Conservation (phyloP, 35 echinoderm and acorn worm species). For the Chiridota heheva region DNA sequence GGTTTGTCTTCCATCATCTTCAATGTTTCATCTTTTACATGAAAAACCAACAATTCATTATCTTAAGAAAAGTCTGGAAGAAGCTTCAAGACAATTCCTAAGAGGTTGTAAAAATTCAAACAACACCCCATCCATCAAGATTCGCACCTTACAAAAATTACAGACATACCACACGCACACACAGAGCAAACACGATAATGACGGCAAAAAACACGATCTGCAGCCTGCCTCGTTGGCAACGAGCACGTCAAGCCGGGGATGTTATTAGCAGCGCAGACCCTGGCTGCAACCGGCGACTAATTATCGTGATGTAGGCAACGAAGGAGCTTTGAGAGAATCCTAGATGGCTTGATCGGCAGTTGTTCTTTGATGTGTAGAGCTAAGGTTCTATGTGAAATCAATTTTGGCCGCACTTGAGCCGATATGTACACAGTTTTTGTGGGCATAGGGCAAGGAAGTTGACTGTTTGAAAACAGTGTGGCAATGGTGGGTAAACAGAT, state of each 20-base stretch:
- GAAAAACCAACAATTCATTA: neutral
- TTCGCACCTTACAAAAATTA: constrained; percentile 7
- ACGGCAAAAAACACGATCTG: constrained; percentile 4
- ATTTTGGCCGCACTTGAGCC: constrained; percentile 17
- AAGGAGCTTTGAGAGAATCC: constrained; percentile 4
- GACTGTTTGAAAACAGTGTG: neutral
- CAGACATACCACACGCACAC: constrained; percentile 11
- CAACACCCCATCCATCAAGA: constrained; percentile 10
- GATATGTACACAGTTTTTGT: constrained; percentile 12
- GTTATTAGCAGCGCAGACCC: neutral
- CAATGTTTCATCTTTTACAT: constrained; percentile 1
- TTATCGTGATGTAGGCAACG: constrained; percentile 4
- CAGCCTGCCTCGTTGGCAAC: neutral
- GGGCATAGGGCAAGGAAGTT: neutral
- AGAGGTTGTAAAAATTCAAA: neutral
- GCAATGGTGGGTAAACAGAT: neutral
- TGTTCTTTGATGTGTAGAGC: constrained; percentile 18
- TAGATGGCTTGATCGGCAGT: neutral
- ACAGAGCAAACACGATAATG: constrained; percentile 27
- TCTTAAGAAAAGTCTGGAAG: neutral
- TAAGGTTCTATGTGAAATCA: constrained; percentile 36
- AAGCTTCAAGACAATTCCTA: neutral
- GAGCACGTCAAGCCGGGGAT: neutral
- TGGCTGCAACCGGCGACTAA: neutral
- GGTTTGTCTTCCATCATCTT: neutral